Conservation (phyloP, 2,797 vertebrate species). For the Mus spretus region DNA sequence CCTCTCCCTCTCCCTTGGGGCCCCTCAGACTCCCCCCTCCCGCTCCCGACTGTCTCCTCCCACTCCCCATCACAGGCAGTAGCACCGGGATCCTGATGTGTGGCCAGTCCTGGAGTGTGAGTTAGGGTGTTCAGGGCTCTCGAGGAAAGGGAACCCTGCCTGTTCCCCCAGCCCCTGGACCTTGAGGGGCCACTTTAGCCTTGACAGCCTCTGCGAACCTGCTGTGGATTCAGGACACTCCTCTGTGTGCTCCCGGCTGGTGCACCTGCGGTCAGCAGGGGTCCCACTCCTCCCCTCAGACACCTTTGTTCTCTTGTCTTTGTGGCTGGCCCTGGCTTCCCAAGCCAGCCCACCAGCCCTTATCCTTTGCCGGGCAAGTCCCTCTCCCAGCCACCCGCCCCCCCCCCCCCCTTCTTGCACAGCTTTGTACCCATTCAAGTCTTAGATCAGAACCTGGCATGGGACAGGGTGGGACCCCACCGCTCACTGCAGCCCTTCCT, state of each 20-base stretch:
- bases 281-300: neutral
- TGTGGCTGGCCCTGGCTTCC: slow-evolving; percentile 60
- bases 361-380: neutral
- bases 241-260: neutral
- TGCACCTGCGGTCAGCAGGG: slow-evolving; percentile 60
- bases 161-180: neutral
- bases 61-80: neutral
- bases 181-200: slow-evolving; percentile 1
- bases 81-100: neutral
- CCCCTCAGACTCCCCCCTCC: too few relatives aligned
- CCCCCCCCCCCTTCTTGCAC: neutral
- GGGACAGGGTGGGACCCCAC: slow-evolving; percentile 44
- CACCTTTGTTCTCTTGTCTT: slow-evolving; percentile 80
- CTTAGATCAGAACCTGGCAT: neutral
- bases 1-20: neutral
- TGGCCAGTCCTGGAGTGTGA: neutral
- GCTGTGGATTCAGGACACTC: neutral
- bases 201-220: neutral
- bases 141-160: neutral
- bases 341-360: slow-evolving; percentile 56
- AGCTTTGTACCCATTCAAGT: slow-evolving; percentile 43
- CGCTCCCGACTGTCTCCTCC: neutral
- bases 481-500: neutral
- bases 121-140: neutral
- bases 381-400: slow-evolving; percentile 1